Evolutionary conservation across 2,797 vertebrate genomes (phyloP).

Genomic region (Onychomys arenicola): DNA sequence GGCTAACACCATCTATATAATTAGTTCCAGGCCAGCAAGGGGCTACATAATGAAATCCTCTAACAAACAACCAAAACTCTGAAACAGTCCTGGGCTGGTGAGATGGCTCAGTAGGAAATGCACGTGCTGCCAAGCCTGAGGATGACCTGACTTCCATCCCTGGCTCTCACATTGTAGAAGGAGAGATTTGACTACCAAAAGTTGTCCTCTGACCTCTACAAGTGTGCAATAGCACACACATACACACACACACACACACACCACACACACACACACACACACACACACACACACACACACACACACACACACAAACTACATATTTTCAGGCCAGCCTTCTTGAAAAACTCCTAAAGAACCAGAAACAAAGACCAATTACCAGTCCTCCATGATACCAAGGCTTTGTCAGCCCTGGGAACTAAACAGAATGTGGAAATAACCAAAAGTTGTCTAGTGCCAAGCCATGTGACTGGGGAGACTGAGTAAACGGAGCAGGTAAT

Average conservation of each 20-base stretch:
- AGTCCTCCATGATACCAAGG: neutral
- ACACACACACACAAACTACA: neutral
- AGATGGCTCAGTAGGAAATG: neutral
- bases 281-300: neutral
- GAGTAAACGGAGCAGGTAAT: slow-evolving; percentile 41
- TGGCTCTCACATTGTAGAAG: neutral
- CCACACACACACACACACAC: neutral
- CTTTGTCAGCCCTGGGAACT: slow-evolving; percentile 28
- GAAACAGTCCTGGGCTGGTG: neutral
- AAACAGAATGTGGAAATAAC: slow-evolving; percentile 71
- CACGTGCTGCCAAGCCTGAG: neutral
- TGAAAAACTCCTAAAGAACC: neutral
- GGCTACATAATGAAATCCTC: neutral
- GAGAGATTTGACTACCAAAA: neutral
- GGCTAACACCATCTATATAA: neutral
- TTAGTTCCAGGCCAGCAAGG: neutral
- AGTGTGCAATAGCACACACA: neutral
- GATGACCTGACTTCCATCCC: no score
- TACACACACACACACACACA: rapidly evolving
- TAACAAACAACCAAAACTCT: neutral
- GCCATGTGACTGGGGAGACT: slow-evolving; percentile 52
- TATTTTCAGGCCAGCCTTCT: neutral
- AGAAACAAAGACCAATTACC: neutral
- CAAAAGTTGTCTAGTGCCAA: slow-evolving; percentile 72
- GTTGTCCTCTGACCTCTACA: neutral